Base-by-base conservation (phyloP, 2,888 invertebrate genomes). In the Macrophya alboannulata region DNA sequence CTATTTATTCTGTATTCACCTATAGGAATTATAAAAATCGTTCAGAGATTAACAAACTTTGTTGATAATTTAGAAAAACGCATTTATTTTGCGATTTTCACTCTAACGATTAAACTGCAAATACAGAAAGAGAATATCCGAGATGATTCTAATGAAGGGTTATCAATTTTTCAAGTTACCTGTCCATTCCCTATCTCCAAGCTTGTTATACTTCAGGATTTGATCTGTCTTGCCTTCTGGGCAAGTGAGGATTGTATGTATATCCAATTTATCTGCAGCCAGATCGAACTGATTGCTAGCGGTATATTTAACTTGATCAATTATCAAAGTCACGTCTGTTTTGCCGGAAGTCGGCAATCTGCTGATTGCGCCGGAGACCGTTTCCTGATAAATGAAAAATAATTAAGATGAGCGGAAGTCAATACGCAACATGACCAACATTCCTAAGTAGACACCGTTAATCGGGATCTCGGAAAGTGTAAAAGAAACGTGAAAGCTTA, bases 251-350 rank as follows among this genome's bases (percentile, higher is more conserved):
- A 95, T 95, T 31, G 96, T 62, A 88, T 96, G 95, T 1, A 96
- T 90, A 40, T 95, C 82, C 95, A 94, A 21, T 94, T 94, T 88
- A 95, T 94, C 93, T 88, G 95, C 94, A 1, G 95, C 95, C 10
- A 95, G 91, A 25, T 95, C 95, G 3, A 96, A 88, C 84, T 95
- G 94, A 9, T 94, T 94, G 37, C 95, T 95, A 0, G 95, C 86
- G 1, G 94, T 94, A 92, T 96, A 96, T 8, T 95, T 94, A 62
- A 95, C 94, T 0, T 95, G 95, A 86, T 96, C 95, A 0, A 95
- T 94, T 4, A 94, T 95, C 0, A 96, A 89, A 8, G 94, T 89
- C 0, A 95, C 87, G 10, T 95, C 94, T 79, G 93, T 93, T 17
- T 92, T 91, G 0, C 62, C 62, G 4, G 59, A n/a, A 12, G 4